Evolutionary conservation across 2,797 vertebrate species (phyloP), one percentile per base, ranked within the genome.

Genomic region (Knipowitschia caucasica): DNA sequence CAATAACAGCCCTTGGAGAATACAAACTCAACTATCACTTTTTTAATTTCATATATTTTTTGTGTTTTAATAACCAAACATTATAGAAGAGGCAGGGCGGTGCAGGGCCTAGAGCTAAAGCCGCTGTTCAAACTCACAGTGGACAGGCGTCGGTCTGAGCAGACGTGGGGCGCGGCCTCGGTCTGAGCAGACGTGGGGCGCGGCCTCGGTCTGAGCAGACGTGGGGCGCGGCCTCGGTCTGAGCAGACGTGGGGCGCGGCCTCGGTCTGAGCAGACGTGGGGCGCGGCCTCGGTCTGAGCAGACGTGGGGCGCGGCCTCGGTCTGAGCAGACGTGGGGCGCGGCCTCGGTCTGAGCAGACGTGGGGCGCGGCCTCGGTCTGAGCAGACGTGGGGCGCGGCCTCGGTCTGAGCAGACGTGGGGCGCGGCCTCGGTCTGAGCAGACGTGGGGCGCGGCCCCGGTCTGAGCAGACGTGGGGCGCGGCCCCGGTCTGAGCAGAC

Each of bases 291-390:
- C 92, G 99, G 92, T 99, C 97, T 90, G 98, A 89, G 91, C 93
- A 98, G 91, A 98, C 92, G 42, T 99, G 99, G 90, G 97, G 97
- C 93, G n/a, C n/a, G n/a, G n/a, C n/a, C n/a, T n/a, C n/a, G n/a
- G n/a, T n/a, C n/a, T n/a, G n/a, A 92, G 83, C 92, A 88, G 87
- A 92, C 68, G 71, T 78, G 73, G 81, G 84, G 71, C 50, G 79
- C 61, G n/a, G 73, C 77, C 24, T 98, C 92, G 99, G 92, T 99
- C 97, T 90, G 98, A 89, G 91, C 93, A 98, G 91, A 98, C 92
- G 42, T 99, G 99, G 90, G 97, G 97, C 93, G n/a, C n/a, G n/a
- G n/a, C n/a, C n/a, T n/a, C n/a, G n/a, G n/a, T n/a, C n/a, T n/a
- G n/a, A 92, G 83, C 92, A 88, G 87, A 92, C 68, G 71, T 78